phyloP scores from a whole-genome alignment of 2,888 invertebrate genomes.

The Protonemura montana region DNA sequence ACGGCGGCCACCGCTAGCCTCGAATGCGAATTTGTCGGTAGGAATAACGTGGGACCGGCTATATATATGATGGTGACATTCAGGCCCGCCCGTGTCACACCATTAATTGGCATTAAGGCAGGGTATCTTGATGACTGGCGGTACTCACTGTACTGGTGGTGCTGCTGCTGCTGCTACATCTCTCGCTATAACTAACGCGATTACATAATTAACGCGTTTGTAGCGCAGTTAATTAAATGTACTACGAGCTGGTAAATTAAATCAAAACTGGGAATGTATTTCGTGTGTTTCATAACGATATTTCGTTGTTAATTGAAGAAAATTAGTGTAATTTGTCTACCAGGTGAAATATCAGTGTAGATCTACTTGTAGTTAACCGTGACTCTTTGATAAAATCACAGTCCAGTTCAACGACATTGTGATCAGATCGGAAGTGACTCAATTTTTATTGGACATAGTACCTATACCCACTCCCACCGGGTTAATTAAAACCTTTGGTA shows the following conservation, averaged over 20 bases:
- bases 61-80: too few relatives aligned
- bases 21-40: not conserved
- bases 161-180: not conserved
- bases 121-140: not conserved
- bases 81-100: not conserved
- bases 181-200: not conserved
- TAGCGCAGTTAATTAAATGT: not conserved
- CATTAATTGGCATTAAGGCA: not conserved
- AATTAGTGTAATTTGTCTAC: not conserved
- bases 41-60: not conserved
- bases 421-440: not conserved
- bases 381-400: not conserved
- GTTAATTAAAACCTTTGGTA: not conserved
- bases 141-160: not conserved
- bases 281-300: not conserved
- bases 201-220: conserved; percentile 7
- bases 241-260: not conserved
- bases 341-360: too few relatives aligned
- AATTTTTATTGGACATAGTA: not conserved
- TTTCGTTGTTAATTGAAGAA: not conserved
- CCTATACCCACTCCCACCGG: not conserved
- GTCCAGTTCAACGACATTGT: not conserved
- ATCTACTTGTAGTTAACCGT: too few relatives aligned
- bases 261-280: not conserved
- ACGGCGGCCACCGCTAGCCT: not conserved